Evolutionary conservation across 2,888 invertebrate species (phyloP), one percentile per base, ranked within the genome.

Genomic region (Thymelicus acteon): DNA sequence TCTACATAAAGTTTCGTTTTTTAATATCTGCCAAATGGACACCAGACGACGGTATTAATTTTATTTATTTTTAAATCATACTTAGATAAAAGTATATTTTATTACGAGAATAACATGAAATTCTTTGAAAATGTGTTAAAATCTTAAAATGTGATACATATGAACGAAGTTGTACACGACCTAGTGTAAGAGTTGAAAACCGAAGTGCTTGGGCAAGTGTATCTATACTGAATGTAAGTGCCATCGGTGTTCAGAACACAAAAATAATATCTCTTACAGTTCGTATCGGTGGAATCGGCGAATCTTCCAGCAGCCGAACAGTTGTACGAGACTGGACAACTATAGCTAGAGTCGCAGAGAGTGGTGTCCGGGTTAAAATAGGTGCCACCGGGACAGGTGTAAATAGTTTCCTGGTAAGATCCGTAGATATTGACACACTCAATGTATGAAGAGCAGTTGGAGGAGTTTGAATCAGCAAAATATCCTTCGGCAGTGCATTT

Each of bases 191-290:
- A 93, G 80, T 81, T 91, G 74, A 94, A 94, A 3, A 88, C 81
- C 0, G 93, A 92, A 4, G 88, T 87, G 7, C 80, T 75, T 0
- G 93, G 92, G 73, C 94, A 94, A 0, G 88, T 90, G 72, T 93
- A 94, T 3, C 80, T 72, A 61, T 89, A 90, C 72, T 86, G 78
- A 1, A 80, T 44, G 64, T 79, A 89, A 0, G 86, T 82, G 0
- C 86, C 89, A 69, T 84, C 82, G 10, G 73, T 71, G 49, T 81
- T 71, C 44, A 80, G 72, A 0, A 89, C 89, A 75, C 94, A 94
- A 47, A 86, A 82, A 72, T 83, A 90, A 74, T 94, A 94, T 0
- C 78, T 81, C 73, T 89, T 82, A 71, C 94, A 94, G 0, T 87
- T 87, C 0, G 85, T 79, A 66, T 94, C 94, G 1, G 83, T 72